Evolutionary conservation across 1,140 invertebrate species (phyloP), one percentile per base, ranked within the genome.

Genomic region (Lepidotrigona ventralis): DNA sequence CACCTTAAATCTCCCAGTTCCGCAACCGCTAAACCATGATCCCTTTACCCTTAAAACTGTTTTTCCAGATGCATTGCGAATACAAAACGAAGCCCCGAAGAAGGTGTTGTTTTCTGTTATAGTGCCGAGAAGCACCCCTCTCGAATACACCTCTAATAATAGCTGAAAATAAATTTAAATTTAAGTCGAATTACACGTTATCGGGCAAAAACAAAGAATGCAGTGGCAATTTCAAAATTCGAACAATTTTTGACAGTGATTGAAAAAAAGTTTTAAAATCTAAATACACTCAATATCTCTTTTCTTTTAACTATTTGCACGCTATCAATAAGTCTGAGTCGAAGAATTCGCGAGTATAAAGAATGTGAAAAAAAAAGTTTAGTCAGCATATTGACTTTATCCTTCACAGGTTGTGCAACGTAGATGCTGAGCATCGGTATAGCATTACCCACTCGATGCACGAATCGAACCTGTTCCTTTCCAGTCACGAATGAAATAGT

Each of bases 91-190:
- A 3, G 98, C 98, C 66, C 95, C 95, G 90, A 96, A 97, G 64
- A 98, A 94, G 76, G 96, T 97, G 97, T 98, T 99, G 81, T 98
- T 96, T 95, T 99, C 98, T 83, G 97, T 95, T 14, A 99, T 95
- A 11, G 95, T 96, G 33, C 98, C 98, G 68, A 98, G 94, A 2
- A 97, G 91, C 70, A 95, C 96, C 9, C 97, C 97, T 46, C 89
- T 84, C 0, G 90, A 88, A 69, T 78, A 86, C 0, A 92, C 79
- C n/a, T 88, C 79, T 66, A 90, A 33, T 63, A 90, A 33, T 21
- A 78, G 54, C 92, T 92, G 51, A 6, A 80, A 89, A 79, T 29
- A 64, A 79, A 71, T 29, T 64, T 2, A 64, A 19, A 29, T 64
- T 26, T n/a, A 26, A 63, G n/a, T 39, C 33, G 33, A 39, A 3